Evolutionary conservation across 2,888 invertebrate genomes (phyloP), one percentile per base, ranked within the genome.

Genomic region (Lissocephala sabroskyi): DNA sequence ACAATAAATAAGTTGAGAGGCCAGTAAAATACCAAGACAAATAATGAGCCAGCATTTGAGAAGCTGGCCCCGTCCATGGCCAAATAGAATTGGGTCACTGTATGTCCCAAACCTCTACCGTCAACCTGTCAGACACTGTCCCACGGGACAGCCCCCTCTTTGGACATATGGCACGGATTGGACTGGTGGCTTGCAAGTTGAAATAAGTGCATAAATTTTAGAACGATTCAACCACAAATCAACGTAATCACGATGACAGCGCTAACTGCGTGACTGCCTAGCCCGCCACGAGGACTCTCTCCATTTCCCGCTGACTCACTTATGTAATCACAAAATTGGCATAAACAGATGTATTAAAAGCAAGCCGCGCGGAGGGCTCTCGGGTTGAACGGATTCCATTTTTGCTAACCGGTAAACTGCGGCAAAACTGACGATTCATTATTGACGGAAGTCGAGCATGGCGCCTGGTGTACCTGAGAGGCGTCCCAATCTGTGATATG

Each of bases 241-340:
- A 63, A 71, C 44, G 55, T 61, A 59, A 59, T 59, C n/a, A n/a
- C n/a, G 66, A 77, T 75, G 78, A 74, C 30, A 39, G 37, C 19
- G 30, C 39, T 28, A 49, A 23, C 43, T 26, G 19, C 14, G 11
- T 35, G 35, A 16, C 35, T 35, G 40, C 4, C 18, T 13, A 6
- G 23, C n/a, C n/a, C n/a, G n/a, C n/a, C n/a, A n/a, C n/a, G n/a
- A n/a, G 13, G 6, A 32, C 30, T n/a, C 13, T 26, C 26, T 26
- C 6, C 30, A 26, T 37, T 55, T 70, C 68, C 51, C 50, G 73
- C 71, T 73, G 71, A 73, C 67, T 73, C 71, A 73, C 70, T 71
- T 71, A 65, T 71, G 73, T 70, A 71, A 67, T 70, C 67, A 52
- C 49, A 52, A 73, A 71, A 71, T 73, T 71, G 71, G 65, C 67